phyloP scores from a whole-genome alignment of 2,888 invertebrate species.

The Conistra vaccinii region DNA sequence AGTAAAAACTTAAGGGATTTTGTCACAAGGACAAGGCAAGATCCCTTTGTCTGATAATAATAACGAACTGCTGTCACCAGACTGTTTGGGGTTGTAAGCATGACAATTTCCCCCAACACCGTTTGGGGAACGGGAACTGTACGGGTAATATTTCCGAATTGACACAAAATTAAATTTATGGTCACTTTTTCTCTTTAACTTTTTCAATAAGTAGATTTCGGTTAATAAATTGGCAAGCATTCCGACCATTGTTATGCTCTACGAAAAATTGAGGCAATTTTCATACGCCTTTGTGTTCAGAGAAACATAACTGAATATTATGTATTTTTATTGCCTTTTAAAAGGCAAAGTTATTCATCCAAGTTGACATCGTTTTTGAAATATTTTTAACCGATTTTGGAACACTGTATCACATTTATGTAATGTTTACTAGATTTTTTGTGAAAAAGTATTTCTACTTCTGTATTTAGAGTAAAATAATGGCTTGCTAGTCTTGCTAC shows the following conservation, averaged over 20 bases:
- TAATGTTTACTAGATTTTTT: not conserved
- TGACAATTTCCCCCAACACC: not conserved
- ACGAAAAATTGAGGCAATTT: conserved; percentile 56
- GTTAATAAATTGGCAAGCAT: conserved; percentile 46
- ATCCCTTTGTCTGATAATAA: conserved; percentile 31
- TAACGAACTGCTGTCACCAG: conserved; percentile 13
- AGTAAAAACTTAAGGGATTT: conserved; percentile 14
- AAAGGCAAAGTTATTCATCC: conserved; percentile 41
- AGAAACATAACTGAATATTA: conserved; percentile 31
- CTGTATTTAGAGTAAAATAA: not conserved
- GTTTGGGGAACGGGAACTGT: not conserved
- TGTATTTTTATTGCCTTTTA: conserved; percentile 34
- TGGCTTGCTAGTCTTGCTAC: no score
- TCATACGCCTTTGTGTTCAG: conserved; percentile 43
- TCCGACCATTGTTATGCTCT: conserved; percentile 43
- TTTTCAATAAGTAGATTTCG: conserved; percentile 34
- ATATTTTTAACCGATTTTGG: conserved; percentile 2
- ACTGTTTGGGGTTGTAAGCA: conserved; percentile 4
- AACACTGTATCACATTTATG: not conserved
- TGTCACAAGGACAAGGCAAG: conserved; percentile 8
- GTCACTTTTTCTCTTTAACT: conserved; percentile 16
- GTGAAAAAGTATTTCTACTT: not conserved
- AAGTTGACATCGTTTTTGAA: conserved; percentile 30
- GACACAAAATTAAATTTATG: not conserved
- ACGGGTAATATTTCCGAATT: conserved; percentile 3